Evolutionary conservation across 1,140 invertebrate species (phyloP), one percentile per base, ranked within the genome.

Genomic region (Drosophila auraria): DNA sequence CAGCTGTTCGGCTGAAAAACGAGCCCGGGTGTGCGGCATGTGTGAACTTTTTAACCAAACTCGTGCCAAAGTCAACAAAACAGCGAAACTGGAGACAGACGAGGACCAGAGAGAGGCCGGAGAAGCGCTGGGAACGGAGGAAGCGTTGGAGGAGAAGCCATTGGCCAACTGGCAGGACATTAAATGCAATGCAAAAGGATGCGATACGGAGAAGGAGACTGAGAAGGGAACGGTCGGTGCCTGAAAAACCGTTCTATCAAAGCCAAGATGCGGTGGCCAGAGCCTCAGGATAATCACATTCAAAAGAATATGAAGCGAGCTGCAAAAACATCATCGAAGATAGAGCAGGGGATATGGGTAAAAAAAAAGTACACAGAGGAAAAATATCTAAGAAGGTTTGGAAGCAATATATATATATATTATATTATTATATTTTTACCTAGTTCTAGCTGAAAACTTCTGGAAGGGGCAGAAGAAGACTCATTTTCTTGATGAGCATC

Each of bases 31-130:
- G 72, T 78, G 74, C 73, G 58, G 78, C 86, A 86, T 89, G 86
- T 89, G 86, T 89, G 86, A 89, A 89, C 86, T 89, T 89, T 89
- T 90, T 89, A 89, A 86, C 82, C 82, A 89, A 90, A 89, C 86
- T 86, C 86, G 86, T 76, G 86, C 86, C 86, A 89, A 89, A 89
- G 86, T 89, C 86, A 89, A 89, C 86, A 89, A 80, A 87, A 89
- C 84, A 83, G 84, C 86, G 63, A 53, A 81, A 69, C 53, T 78
- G 45, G 51, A 61, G 58, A 71, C 64, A 42, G 38, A 27, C 50
- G 44, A 38, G 17, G 60, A 42, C 56, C 45, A 47, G 47, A 50
- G 42, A 5, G 42, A 11, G 49, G n/a, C 38, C 25, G 44, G 53
- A 77, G 66, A 1, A 38, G 15, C n/a, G 27, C 20, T n/a, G 47